Evolutionary conservation across 2,797 vertebrate genomes (phyloP).

Genomic region (Loriculus beryllinus): DNA sequence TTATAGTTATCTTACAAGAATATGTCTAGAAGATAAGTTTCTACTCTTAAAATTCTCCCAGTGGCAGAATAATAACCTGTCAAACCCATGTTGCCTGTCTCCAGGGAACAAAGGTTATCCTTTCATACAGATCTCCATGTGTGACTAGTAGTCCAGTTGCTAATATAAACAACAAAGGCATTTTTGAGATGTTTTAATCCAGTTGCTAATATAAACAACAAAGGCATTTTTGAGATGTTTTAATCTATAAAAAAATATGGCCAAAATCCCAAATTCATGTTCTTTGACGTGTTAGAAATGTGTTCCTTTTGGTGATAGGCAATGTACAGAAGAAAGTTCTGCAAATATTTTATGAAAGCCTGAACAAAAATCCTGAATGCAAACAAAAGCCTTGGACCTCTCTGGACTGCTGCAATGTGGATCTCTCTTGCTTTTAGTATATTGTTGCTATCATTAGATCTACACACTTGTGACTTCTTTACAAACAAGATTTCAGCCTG

Average conservation of each 20-base stretch:
- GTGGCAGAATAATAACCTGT: background rate
- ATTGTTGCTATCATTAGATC: background rate
- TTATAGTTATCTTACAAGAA: background rate
- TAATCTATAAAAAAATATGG: background rate
- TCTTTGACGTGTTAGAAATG: background rate
- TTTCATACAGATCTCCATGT: background rate
- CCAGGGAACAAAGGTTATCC: background rate
- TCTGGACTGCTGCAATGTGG: background rate
- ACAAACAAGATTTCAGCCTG: background rate
- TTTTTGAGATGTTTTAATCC: background rate
- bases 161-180: background rate
- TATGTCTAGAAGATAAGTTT: background rate
- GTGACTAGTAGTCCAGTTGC: background rate
- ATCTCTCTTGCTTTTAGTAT: background rate
- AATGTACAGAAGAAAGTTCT: background rate
- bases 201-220: background rate
- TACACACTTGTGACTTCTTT: background rate
- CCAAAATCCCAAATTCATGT: background rate
- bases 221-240: background rate
- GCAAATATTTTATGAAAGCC: background rate
- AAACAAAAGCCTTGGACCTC: background rate
- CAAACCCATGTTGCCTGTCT: background rate
- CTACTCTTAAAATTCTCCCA: background rate
- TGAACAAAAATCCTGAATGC: background rate
- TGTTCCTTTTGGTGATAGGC: background rate